These are phyloP conservation scores for Brachionus plicatilis DNA, from an alignment of 1,140 invertebrate genomes.

Conservation along the genomic window DNA sequence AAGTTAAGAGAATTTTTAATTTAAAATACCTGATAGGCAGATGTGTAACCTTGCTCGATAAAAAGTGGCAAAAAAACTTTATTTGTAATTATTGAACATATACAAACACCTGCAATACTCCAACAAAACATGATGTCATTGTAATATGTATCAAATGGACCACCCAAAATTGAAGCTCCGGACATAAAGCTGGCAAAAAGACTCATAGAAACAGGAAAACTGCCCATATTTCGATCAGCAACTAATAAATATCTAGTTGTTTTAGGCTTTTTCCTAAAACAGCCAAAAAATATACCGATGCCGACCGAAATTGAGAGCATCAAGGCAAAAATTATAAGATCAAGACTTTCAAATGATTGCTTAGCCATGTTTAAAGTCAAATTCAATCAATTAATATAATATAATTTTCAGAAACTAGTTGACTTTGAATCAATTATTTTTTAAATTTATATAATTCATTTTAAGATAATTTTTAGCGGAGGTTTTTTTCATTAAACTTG, in stretches of 20 bases:
- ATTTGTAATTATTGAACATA: slow-evolving; percentile 70
- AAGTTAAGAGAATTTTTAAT: not conserved
- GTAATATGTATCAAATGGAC: slow-evolving; percentile 74
- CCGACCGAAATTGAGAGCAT: not conserved
- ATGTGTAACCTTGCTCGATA: slow-evolving; percentile 74
- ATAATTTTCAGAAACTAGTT: not conserved
- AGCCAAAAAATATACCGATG: slow-evolving; percentile 38
- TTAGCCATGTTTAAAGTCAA: not conserved
- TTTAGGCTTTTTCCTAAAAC: not conserved
- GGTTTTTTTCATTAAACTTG: no score
- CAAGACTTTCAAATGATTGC: not conserved
- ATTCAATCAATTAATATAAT: not conserved
- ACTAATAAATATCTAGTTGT: not conserved
- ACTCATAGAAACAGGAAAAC: slow-evolving; percentile 44
- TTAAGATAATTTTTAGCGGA: no score
- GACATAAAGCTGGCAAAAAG: slow-evolving; percentile 70
- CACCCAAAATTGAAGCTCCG: slow-evolving; percentile 78
- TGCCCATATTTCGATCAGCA: not conserved
- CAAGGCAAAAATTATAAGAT: slow-evolving; percentile 28
- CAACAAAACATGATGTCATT: slow-evolving; percentile 42
- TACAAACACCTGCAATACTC: slow-evolving; percentile 46
- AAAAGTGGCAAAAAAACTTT: slow-evolving; percentile 81
- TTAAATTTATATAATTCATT: not conserved
- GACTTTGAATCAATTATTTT: not conserved
- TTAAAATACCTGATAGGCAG: slow-evolving; percentile 64